Evolutionary conservation across 2,113 vertebrate genomes (phyloP).

Genomic region (Lepidothrix coronata): DNA sequence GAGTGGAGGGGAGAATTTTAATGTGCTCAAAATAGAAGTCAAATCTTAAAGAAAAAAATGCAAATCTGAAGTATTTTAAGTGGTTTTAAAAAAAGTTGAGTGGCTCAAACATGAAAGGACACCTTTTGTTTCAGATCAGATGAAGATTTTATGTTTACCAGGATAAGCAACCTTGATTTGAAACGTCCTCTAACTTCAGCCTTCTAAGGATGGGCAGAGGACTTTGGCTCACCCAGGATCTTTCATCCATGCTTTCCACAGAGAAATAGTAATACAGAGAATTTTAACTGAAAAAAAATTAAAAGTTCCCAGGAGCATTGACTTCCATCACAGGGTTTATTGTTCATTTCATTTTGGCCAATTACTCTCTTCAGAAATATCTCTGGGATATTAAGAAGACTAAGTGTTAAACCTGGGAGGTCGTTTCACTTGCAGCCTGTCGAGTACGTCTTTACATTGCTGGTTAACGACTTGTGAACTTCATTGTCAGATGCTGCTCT

Average conservation of each 20-base stretch:
- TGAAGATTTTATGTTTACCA: neutral
- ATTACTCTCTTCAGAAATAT: neutral
- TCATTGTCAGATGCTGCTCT: slow-evolving; percentile 25
- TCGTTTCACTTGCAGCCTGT: slow-evolving; percentile 41
- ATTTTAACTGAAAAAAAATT: neutral
- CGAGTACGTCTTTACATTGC: slow-evolving; percentile 24
- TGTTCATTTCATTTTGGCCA: neutral
- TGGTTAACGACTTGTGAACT: slow-evolving; percentile 12
- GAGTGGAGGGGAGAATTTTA: slow-evolving; percentile 55
- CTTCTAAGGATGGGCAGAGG: neutral
- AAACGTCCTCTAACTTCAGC: neutral
- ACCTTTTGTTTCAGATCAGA: neutral
- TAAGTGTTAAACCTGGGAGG: slow-evolving; percentile 9
- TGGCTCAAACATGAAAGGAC: slow-evolving; percentile 7
- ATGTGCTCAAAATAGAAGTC: slow-evolving; percentile 61
- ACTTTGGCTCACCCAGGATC: neutral
- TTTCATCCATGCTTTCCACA: neutral
- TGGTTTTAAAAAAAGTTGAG: neutral
- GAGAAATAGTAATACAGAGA: neutral
- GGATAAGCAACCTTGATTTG: neutral
- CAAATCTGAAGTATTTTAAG: slow-evolving; percentile 47
- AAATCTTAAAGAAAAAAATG: slow-evolving; percentile 38
- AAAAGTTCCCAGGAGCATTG: neutral
- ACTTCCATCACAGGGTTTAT: neutral
- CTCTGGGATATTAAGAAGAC: neutral